Evolutionary conservation across 2,113 vertebrate species (phyloP).

Genomic region (Platycercus adscitus): DNA sequence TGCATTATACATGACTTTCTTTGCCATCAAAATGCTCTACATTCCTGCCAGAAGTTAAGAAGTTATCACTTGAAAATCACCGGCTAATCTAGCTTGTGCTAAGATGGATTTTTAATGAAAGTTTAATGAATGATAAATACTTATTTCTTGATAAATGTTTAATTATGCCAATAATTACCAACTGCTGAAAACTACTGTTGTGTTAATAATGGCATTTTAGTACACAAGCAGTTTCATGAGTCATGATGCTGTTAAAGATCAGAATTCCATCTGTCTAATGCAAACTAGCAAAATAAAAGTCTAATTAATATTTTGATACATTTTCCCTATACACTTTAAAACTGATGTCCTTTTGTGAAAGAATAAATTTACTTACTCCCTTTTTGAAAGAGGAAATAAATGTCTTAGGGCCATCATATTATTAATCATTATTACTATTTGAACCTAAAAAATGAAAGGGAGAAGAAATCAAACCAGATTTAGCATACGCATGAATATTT

Average conservation of each 20-base stretch:
- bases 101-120: constrained; percentile 87
- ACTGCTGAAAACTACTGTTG: constrained; percentile 89
- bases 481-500: not conserved
- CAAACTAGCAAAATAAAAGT: constrained; percentile 82
- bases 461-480: constrained; percentile 13
- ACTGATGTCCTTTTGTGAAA: constrained; percentile 63
- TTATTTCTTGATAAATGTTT: constrained; percentile 88
- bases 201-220: constrained; percentile 87
- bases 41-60: constrained; percentile 75
- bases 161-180: constrained; percentile 91
- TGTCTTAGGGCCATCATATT: not conserved
- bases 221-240: constrained; percentile 81
- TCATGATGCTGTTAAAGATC: constrained; percentile 80
- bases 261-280: constrained; percentile 81
- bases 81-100: constrained; percentile 79
- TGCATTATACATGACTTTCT: constrained; percentile 8
- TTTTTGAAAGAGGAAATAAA: constrained; percentile 50
- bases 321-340: constrained; percentile 71
- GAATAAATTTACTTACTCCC: constrained; percentile 43
- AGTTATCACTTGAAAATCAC: constrained; percentile 79
- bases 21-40: constrained; percentile 33
- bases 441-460: constrained; percentile 32
- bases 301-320: constrained; percentile 83
- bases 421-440: constrained; percentile 32
- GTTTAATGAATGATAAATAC: constrained; percentile 89